A percentile compares a stretch with the other conserved stretches of the same genome.
phyloP scores from a whole-genome alignment of 2,888 invertebrate species.

The Drosophila recens region DNA sequence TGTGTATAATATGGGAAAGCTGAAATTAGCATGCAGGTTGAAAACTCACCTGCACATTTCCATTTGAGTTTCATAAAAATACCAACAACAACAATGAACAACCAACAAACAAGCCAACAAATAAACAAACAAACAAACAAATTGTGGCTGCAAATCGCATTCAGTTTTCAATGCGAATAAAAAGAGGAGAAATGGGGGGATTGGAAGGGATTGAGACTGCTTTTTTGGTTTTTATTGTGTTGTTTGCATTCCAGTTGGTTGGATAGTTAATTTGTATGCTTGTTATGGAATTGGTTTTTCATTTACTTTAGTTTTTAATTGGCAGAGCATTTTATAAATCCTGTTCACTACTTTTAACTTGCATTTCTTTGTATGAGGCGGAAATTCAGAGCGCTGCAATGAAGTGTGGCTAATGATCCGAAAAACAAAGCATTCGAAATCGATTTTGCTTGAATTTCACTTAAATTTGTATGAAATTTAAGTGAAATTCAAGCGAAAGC shows the following conservation, averaged over 20 bases:
- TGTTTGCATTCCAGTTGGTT: slow-evolving; percentile 38
- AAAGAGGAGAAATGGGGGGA: background rate
- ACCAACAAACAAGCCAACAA: slow-evolving; percentile 16
- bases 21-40: slow-evolving; percentile 60
- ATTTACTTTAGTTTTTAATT: slow-evolving; percentile 63
- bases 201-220: slow-evolving; percentile 6
- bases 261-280: slow-evolving; percentile 57
- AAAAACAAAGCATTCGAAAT: background rate
- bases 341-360: background rate
- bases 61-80: slow-evolving; percentile 28
- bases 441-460: no score
- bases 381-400: background rate
- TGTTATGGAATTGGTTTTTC: slow-evolving; percentile 52
- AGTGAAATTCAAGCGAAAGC: no score
- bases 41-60: slow-evolving; percentile 38
- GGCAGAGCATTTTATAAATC: slow-evolving; percentile 41
- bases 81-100: slow-evolving; percentile 15
- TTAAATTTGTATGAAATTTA: no score
- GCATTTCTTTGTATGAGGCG: background rate
- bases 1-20: slow-evolving; percentile 29
- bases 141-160: slow-evolving; percentile 57
- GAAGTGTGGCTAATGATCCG: background rate
- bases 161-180: slow-evolving; percentile 35
- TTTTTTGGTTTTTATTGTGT: slow-evolving; percentile 33
- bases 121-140: slow-evolving; percentile 47